A percentile compares a stretch with the other conserved stretches of the same genome.
Evolutionary conservation across 2,797 vertebrate species (phyloP).

Genomic region (Sparidentex hasta): DNA sequence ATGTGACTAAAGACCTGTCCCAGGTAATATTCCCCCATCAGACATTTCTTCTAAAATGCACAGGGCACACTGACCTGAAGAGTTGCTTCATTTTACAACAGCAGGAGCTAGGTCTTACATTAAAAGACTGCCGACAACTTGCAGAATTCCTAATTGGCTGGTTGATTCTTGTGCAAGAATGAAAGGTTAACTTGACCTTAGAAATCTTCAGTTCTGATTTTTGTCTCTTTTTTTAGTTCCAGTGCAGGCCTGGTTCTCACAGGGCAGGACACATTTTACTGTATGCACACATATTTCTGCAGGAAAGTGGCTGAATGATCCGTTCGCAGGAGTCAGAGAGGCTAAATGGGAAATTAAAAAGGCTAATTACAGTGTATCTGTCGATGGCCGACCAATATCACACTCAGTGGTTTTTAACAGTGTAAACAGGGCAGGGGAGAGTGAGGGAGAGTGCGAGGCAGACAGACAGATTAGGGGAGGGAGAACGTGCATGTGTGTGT

Average conservation of each 20-base stretch:
- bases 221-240: not conserved
- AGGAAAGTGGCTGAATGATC: constrained; percentile 57
- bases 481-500: constrained; percentile 30
- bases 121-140: not conserved
- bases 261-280: constrained; percentile 35
- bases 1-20: not conserved
- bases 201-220: not conserved
- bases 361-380: constrained; percentile 73
- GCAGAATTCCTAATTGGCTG: not conserved
- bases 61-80: constrained; percentile 6
- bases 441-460: constrained; percentile 16
- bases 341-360: constrained; percentile 76
- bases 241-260: not conserved
- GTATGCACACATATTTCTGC: constrained; percentile 52
- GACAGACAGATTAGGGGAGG: constrained; percentile 52
- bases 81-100: not conserved
- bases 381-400: constrained; percentile 74
- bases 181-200: constrained; percentile 48
- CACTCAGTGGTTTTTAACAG: constrained; percentile 72
- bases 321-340: constrained; percentile 51
- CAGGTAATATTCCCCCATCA: not conserved
- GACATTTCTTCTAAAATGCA: not conserved
- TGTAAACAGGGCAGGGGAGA: constrained; percentile 56
- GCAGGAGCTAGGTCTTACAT: constrained; percentile 21
- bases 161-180: not conserved